Evolutionary conservation across 2,888 invertebrate species (phyloP), one percentile per base, ranked within the genome.

Genomic region (Callosobruchus maculatus): DNA sequence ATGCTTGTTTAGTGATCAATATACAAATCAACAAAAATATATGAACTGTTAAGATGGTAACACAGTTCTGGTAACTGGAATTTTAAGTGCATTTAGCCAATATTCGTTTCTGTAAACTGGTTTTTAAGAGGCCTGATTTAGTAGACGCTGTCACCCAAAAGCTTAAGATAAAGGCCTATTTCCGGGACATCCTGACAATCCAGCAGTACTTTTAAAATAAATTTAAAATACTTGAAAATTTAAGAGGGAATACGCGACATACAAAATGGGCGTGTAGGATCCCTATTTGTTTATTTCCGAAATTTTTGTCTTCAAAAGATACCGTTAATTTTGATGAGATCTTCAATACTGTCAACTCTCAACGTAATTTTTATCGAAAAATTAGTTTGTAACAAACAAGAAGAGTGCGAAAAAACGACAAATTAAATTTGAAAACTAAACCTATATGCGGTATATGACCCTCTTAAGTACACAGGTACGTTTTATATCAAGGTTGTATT

Each of bases 391-490:
- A 26, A 26, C 3, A 26, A 26, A 26, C 7, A 26, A 26, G 26
- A 26, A 26, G 7, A 26, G 2, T 7, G 7, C 26, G 3, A 7
- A 26, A 26, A 26, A 26, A 7, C 26, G 26, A 26, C 26, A 26
- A 26, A 67, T 67, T 67, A 67, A 21, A 21, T 68, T 68, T 21
- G 68, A 20, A 68, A 68, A 22, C 21, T 68, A 68, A 21, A 68
- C 20, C 68, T 22, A 68, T 68, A 68, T 68, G 68, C 7, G 22
- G 20, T 21, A 21, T 68, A 21, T 68, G 68, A 22, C 68, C 79
- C 78, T 80, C 76, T 81, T 83, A 83, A 83, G 82, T 83, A 83
- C 83, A 83, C 83, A 83, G 83, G 83, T 83, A 83, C 83, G 78
- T 75, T 78, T 78, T 77, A 82, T 81, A 82, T 82, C 82, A 79